Evolutionary conservation across 2,888 invertebrate genomes (phyloP).

Genomic region (Dysmachus trigonus): DNA sequence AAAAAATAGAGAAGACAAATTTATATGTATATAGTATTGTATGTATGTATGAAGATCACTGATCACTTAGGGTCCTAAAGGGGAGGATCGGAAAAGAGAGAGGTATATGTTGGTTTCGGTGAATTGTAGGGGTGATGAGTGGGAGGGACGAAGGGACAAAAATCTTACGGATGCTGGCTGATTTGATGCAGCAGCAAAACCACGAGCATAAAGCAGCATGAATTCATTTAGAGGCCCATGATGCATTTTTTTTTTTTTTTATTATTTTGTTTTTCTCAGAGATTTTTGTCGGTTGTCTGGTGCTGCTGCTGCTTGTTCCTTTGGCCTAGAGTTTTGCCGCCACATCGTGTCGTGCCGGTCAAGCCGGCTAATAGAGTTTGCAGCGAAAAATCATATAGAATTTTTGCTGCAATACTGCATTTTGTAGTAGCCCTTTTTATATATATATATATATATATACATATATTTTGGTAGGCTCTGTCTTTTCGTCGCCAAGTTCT

Average conservation of each 20-base stretch:
- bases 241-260: too few relatives aligned
- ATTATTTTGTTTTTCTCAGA: neutral
- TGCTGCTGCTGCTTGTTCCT: neutral
- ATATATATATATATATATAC: too few relatives aligned
- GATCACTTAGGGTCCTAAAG: neutral
- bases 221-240: neutral
- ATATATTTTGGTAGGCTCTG: too few relatives aligned
- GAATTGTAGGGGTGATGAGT: too few relatives aligned
- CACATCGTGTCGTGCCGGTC: neutral
- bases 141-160: neutral
- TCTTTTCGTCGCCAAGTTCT: neutral
- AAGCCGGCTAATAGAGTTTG: neutral
- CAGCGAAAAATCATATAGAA: neutral
- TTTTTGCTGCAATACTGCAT: neutral
- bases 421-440: neutral
- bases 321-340: too few relatives aligned
- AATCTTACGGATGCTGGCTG: neutral
- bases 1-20: neutral
- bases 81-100: neutral
- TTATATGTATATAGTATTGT: neutral
- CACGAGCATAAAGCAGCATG: neutral
- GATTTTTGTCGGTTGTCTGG: neutral
- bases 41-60: too few relatives aligned
- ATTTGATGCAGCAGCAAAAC: neutral
- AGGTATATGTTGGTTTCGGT: too few relatives aligned